These are phyloP conservation scores for Orius laevigatus DNA, from an alignment of 1,140 invertebrate genomes.

Conservation along the genomic window DNA sequence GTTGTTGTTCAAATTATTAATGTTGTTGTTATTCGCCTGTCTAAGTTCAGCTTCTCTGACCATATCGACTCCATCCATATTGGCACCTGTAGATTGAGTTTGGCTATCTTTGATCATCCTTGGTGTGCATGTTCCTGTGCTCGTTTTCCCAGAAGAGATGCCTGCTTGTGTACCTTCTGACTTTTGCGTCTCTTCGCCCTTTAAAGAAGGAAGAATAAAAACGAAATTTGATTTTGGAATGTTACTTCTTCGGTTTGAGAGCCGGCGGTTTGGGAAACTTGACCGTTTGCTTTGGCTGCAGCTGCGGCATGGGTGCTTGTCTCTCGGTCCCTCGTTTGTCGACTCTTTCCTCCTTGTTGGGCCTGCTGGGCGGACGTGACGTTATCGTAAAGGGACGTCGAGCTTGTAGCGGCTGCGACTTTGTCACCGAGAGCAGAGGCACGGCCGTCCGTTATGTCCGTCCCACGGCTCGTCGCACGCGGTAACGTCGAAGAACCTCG, in stretches of 20 bases:
- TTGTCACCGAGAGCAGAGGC: slow-evolving; percentile 38
- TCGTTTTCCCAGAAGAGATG: slow-evolving; percentile 27
- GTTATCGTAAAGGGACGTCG: slow-evolving; percentile 79
- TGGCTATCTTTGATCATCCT: slow-evolving; percentile 16
- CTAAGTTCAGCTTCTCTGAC: slow-evolving; percentile 40
- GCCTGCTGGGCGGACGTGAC: slow-evolving; percentile 35
- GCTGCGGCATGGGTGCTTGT: slow-evolving; percentile 25
- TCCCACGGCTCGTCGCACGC: slow-evolving; percentile 50
- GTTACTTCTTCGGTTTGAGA: slow-evolving; percentile 24
- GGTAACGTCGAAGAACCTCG: slow-evolving; percentile 69
- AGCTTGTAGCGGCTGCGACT: slow-evolving; percentile 65
- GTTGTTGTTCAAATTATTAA: slow-evolving; percentile 24
- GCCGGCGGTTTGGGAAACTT: slow-evolving; percentile 18
- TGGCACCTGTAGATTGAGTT: slow-evolving; percentile 5
- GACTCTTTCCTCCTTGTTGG: slow-evolving; percentile 8
- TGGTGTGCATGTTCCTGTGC: slow-evolving; percentile 24
- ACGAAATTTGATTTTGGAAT: neutral
- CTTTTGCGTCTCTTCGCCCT: slow-evolving; percentile 10
- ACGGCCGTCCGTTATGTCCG: slow-evolving; percentile 43
- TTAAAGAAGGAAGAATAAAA: neutral
- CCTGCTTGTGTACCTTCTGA: slow-evolving; percentile 61
- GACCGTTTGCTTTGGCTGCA: slow-evolving; percentile 21
- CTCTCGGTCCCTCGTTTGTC: slow-evolving; percentile 29
- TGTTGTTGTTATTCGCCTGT: slow-evolving; percentile 25
- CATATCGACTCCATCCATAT: slow-evolving; percentile 30